These are phyloP conservation scores for Coluber constrictor DNA, from an alignment of 2,797 vertebrate species.

Conservation along the genomic window DNA sequence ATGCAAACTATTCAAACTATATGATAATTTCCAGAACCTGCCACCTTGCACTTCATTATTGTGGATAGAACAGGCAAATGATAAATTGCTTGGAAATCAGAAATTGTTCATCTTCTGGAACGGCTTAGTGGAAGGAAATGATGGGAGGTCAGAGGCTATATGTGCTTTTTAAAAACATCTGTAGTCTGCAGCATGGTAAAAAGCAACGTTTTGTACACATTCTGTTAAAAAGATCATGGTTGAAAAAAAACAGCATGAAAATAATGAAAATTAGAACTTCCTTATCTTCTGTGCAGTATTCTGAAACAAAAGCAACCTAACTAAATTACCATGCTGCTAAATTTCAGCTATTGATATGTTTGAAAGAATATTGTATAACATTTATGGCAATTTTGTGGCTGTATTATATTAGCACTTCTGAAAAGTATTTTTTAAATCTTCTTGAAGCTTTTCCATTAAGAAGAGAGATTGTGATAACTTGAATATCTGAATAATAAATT, in stretches of 20 bases:
- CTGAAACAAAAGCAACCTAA: constrained; percentile 22
- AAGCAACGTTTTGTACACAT: constrained; percentile 1
- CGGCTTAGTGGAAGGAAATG: constrained; percentile 42
- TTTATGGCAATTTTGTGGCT: constrained; percentile 29
- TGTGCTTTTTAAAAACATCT: constrained; percentile 47
- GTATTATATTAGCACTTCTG: constrained; percentile 38
- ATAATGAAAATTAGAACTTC: constrained; percentile 41
- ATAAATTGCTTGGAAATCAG: constrained; percentile 63
- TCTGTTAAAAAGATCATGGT: constrained; percentile 29
- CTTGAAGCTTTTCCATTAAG: constrained; percentile 49
- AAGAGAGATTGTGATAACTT: constrained; percentile 53
- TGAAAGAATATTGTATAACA: constrained; percentile 32
- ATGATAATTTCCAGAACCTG: constrained; percentile 57
- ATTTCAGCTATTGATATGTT: constrained; percentile 46
- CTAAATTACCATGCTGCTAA: constrained; percentile 37
- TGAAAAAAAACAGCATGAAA: background rate
- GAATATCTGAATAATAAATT: constrained; percentile 59
- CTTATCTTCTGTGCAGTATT: constrained; percentile 32
- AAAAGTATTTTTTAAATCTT: constrained; percentile 37
- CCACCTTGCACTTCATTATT: constrained; percentile 48
- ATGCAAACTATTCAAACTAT: constrained; percentile 55
- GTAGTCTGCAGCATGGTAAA: constrained; percentile 39
- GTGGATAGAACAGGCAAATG: constrained; percentile 56
- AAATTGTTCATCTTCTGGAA: constrained; percentile 63
- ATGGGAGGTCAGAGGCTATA: constrained; percentile 49